Conservation (phyloP, 1,140 invertebrate genomes). For the Bombus superbus region DNA sequence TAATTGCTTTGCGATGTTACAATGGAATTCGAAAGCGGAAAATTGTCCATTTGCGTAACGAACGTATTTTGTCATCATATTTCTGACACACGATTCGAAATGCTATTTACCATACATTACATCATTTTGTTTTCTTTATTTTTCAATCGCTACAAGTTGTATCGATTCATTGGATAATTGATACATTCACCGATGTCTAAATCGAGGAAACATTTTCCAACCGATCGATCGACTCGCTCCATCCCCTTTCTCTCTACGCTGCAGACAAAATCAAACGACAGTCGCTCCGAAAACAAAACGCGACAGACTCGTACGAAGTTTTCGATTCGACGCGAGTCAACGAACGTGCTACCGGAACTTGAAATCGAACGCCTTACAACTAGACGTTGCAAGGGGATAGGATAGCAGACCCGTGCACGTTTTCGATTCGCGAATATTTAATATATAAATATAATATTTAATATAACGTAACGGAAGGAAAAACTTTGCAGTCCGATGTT, state of each 20-base stretch:
- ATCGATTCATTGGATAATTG: not conserved
- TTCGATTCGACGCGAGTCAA: not conserved
- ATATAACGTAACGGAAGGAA: not conserved
- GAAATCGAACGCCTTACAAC: not conserved
- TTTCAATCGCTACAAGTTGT: not conserved
- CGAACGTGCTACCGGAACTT: not conserved
- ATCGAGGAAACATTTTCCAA: not conserved
- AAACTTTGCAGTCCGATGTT: conserved; percentile 14
- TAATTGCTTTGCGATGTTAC: not conserved
- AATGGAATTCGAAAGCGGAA: not conserved
- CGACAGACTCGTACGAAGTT: not conserved
- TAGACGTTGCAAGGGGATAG: not conserved
- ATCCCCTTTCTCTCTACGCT: accelerated
- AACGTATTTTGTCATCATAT: conserved; percentile 1
- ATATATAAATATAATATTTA: not conserved
- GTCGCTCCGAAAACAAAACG: not conserved
- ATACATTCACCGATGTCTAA: not conserved
- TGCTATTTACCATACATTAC: not conserved
- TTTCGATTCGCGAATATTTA: not conserved
- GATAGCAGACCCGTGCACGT: no score
- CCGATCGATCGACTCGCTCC: not conserved
- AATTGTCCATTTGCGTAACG: not conserved
- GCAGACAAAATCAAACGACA: not conserved
- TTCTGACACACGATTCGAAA: not conserved
- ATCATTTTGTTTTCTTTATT: not conserved